phyloP scores from a whole-genome alignment of 2,113 vertebrate species.

The Trematocara stigmaticum region DNA sequence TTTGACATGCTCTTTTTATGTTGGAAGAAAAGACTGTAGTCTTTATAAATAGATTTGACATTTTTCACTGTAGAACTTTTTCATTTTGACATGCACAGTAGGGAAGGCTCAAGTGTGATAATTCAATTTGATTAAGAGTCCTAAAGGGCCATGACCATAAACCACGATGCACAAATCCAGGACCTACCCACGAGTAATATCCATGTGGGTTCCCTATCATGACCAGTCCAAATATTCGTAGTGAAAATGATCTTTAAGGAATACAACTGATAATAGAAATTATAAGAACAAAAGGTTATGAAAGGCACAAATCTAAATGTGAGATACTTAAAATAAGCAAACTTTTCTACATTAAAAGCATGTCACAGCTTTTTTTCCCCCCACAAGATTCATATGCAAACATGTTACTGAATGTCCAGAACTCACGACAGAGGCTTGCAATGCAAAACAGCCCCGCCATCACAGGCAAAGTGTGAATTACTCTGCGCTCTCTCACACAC shows the following conservation, averaged over 20 bases:
- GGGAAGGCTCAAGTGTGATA: background rate
- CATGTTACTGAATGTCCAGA: background rate
- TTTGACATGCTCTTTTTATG: background rate
- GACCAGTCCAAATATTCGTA: background rate
- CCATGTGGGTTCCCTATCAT: background rate
- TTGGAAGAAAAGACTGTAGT: background rate
- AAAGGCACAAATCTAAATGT: background rate
- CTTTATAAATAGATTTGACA: background rate
- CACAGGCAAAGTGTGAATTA: background rate
- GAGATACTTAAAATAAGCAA: background rate
- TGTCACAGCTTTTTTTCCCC: background rate
- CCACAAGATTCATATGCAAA: constrained; percentile 19
- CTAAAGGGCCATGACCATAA: background rate
- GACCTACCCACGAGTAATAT: background rate
- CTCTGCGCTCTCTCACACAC: background rate
- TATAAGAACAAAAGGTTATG: background rate
- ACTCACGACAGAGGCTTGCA: background rate
- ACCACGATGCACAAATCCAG: background rate
- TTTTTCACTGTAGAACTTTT: background rate
- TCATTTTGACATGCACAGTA: background rate
- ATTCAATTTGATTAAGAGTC: background rate
- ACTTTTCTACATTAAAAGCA: background rate
- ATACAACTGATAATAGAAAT: background rate
- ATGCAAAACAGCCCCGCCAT: constrained; percentile 43
- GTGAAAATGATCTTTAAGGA: background rate